These are phyloP conservation scores for Scleropages formosus DNA, from an alignment of 2,797 vertebrate genomes.

Conservation along the genomic window DNA sequence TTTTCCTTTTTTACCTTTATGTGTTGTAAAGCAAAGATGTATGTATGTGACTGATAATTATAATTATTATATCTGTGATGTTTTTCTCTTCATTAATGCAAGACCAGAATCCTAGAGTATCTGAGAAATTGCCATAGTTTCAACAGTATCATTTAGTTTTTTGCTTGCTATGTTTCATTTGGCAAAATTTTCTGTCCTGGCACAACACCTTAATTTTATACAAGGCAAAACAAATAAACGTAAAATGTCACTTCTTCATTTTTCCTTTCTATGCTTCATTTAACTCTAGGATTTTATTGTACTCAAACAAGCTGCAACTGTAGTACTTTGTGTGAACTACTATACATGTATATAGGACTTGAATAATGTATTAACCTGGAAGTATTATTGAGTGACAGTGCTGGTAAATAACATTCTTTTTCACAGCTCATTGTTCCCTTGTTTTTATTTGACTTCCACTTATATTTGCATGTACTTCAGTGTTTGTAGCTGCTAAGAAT, in stretches of 20 bases:
- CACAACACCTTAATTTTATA: conserved; percentile 54
- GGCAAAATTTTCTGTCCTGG: conserved; percentile 47
- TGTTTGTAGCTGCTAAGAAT: too few species aligned
- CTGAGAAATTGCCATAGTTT: conserved; percentile 52
- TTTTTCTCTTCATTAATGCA: conserved; percentile 56
- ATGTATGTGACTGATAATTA: conserved; percentile 58
- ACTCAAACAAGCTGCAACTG: conserved; percentile 40
- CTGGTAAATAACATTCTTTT: conserved; percentile 28
- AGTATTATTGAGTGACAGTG: conserved; percentile 20
- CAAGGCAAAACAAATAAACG: conserved; percentile 58
- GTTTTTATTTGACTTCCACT: background rate
- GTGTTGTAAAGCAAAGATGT: conserved; percentile 64
- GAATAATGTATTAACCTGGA: conserved; percentile 20
- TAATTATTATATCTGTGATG: conserved; percentile 48
- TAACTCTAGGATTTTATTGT: conserved; percentile 22
- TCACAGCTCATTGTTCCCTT: background rate
- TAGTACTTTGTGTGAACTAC: conserved; percentile 4
- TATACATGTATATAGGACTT: background rate
- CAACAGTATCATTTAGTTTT: conserved; percentile 49
- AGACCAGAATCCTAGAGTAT: conserved; percentile 50
- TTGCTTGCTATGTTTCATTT: conserved; percentile 58
- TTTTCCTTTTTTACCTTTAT: conserved; percentile 55
- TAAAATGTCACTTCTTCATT: conserved; percentile 14
- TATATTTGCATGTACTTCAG: too few species aligned
- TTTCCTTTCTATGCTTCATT: conserved; percentile 3